Base-by-base conservation (phyloP, 2,797 vertebrate species). In the Onychomys leucogaster region DNA sequence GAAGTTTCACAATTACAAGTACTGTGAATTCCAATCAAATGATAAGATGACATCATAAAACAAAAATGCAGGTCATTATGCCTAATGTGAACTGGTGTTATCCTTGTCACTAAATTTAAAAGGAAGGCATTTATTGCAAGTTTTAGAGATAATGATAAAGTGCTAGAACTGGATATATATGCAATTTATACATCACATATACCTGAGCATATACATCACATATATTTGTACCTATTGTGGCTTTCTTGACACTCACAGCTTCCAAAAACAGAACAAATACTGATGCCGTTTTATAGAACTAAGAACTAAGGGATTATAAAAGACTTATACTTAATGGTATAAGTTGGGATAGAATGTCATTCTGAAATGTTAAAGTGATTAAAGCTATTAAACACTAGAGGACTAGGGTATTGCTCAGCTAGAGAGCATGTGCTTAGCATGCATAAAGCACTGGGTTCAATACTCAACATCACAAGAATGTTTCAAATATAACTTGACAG, bases 351-450 rank as follows among this genome's bases (percentile, higher is more conserved):
- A 83, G 27, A 76, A 69, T 10, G 88, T 94, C 49, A 94, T 83
- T 87, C 49, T 89, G 78, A 93, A 52, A 91, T 78, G 73, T 95
- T 93, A 81, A 94, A 96, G 57, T 92, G 69, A 88, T 89, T 94
- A 93, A 97, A 92, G 82, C 71, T 69, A 65, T 90, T 96, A 63
- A 78, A 71, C 92, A 52, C 91, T 63, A 91, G 61, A 67, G 7
- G 21, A 2, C 1, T 77, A 7, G 23, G 1, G 16, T 67, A 6
- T 14, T n/a, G 16, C 25, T 59, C 32, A 77, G 23, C 11, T 16
- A 5, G 25, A 46, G 1, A 85, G 3, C 34, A 1, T 34, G 34
- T 65, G 37, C 13, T 83, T 55, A 75, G 2, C n/a, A 75, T 43
- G 9, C 2, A 14, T 29, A 76, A 43, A n/a, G 14, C 11, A 12